A percentile compares a stretch with the other conserved stretches of the same genome.
phyloP scores from a whole-genome alignment of 35 echinoderm and acorn worm genomes.

The Strongylocentrotus purpuratus region DNA sequence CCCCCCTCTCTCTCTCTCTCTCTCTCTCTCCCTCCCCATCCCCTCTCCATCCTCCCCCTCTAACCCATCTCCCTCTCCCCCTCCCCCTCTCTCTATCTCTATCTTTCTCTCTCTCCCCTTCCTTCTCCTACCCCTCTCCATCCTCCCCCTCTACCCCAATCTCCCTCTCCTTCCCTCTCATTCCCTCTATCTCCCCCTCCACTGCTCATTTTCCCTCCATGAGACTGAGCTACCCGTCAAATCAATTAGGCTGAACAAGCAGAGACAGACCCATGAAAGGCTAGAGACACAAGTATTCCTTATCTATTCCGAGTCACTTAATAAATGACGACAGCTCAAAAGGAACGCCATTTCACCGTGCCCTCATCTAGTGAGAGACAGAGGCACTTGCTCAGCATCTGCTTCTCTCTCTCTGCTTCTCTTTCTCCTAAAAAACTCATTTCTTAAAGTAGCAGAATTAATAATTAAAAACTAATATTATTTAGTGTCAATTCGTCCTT shows the following conservation, averaged over 20 bases:
- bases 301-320: not conserved
- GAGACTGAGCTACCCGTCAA: not conserved
- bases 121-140: not conserved
- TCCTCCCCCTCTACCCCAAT: not conserved
- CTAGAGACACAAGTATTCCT: constrained; percentile 8
- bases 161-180: not conserved
- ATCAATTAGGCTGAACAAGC: not conserved
- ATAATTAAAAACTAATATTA: too few relatives aligned
- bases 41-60: not conserved
- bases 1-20: not conserved
- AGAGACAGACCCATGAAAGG: constrained; percentile 9
- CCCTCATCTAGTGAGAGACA: not conserved
- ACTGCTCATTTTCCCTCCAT: too few relatives aligned
- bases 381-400: not conserved
- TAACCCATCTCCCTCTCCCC: not conserved
- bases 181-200: not conserved
- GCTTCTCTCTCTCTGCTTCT: too few relatives aligned
- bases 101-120: not conserved
- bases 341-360: not conserved
- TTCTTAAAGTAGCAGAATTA: too few relatives aligned
- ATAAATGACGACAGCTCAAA: constrained; percentile 12
- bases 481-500: too few relatives aligned
- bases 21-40: not conserved
- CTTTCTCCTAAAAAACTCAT: too few relatives aligned
- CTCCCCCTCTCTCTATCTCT: not conserved